Conservation (phyloP, 2,888 invertebrate genomes). For the Epinotia nisella region DNA sequence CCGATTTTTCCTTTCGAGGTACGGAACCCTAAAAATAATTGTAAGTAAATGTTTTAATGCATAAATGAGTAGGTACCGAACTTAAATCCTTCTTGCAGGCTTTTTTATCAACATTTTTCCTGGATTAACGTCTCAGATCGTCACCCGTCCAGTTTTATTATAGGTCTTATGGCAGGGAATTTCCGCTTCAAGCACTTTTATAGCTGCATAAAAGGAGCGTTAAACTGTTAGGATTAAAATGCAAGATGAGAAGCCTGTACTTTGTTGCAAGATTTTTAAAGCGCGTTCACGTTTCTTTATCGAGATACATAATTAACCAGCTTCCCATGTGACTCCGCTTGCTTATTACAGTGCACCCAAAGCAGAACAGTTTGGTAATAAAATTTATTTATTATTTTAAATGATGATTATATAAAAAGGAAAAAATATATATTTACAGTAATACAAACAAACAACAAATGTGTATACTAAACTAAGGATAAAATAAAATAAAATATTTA, state of each 20-base stretch:
- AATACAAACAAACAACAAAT: too few species aligned
- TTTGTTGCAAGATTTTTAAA: constrained; percentile 12
- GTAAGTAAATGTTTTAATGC: background rate
- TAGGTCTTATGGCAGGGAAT: constrained; percentile 11
- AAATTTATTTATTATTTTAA: too few species aligned
- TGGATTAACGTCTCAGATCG: background rate
- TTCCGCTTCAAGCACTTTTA: constrained; percentile 28
- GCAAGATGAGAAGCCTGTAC: constrained; percentile 18
- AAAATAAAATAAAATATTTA: too few species aligned
- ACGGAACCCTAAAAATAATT: too few species aligned
- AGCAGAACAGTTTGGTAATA: too few species aligned
- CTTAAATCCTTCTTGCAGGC: background rate
- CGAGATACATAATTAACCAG: too few species aligned
- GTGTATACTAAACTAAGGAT: too few species aligned
- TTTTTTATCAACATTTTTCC: constrained; percentile 3
- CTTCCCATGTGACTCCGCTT: too few species aligned
- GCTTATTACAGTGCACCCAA: too few species aligned
- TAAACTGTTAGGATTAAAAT: constrained; percentile 28
- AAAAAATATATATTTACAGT: too few species aligned
- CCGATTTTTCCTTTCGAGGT: too few species aligned
- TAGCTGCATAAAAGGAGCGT: constrained; percentile 27
- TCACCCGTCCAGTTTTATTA: constrained; percentile 24
- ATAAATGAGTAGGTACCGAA: background rate
- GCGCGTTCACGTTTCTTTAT: background rate
- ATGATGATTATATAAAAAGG: too few species aligned